Base-by-base conservation (phyloP, 2,888 invertebrate species). In the Zygaena filipendulae region DNA sequence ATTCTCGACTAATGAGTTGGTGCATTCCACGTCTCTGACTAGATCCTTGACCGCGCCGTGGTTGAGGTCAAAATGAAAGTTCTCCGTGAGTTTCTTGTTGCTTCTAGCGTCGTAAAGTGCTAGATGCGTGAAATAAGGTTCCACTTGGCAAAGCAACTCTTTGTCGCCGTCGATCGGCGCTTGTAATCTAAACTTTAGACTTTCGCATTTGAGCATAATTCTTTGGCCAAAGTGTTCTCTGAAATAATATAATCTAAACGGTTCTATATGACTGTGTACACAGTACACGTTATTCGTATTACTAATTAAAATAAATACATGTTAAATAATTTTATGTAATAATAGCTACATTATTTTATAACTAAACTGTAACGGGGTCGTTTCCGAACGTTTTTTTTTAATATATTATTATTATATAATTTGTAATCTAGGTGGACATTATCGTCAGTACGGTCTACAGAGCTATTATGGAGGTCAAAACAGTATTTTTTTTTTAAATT, bases 91-190 rank as follows among this genome's bases (percentile, higher is more conserved):
- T 71, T 97, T 97, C 53, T 87, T 85, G 19, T 91, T 91, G 42
- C 87, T 87, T 52, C 89, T 88, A 4, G 91, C 91, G 79, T 98
- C 97, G 66, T 92, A 98, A 21, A 98, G 71, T 31, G 94, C 90
- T 42, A 98, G 69, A 25, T 90, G 87, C 11, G 96, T 90, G 56
- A 92, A 92, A 70, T 97, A 97, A 0, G 98, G 97, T 60, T 98
- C 98, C 29, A 97, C 90, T 81, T 91, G 90, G 51, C 87, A 88
- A 30, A 90, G 56, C 28, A 87, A 80, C 43, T 92, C 90, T 38
- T 86, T 88, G 29, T 90, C 91, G 32, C 86, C 86, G 29, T 88
- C 87, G 40, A 90, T 83, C 3, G 88, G 87, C 32, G 90, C 89
- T 81, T 94, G 95, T 41, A 95, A 81, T 40, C 91, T 86, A 68